Percentiles rank a stretch among this genome's conserved stretches.
Evolutionary conservation across 1,140 invertebrate genomes (phyloP).

Genomic region (Bombus vancouverensis): DNA sequence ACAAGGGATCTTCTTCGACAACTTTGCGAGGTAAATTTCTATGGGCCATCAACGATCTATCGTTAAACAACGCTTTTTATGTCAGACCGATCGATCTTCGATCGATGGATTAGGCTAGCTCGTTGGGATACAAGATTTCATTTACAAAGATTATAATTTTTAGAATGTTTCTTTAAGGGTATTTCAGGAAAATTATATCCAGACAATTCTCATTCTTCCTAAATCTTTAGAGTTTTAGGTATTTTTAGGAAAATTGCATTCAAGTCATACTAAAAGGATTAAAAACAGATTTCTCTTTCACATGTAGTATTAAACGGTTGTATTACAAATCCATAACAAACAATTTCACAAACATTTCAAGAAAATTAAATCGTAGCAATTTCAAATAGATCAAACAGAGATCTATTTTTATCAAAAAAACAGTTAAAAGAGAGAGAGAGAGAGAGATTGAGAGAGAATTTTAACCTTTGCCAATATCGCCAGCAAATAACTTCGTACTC

Average conservation of each 20-base stretch:
- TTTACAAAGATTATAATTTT: too few species aligned
- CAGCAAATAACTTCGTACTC: not conserved
- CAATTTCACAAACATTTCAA: not conserved
- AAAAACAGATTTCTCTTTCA: too few species aligned
- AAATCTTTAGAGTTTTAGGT: too few species aligned
- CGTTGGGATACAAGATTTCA: too few species aligned
- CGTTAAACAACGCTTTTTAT: not conserved
- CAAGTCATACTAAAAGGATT: too few species aligned
- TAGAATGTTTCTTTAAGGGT: too few species aligned
- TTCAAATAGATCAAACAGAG: not conserved
- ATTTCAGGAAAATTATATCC: too few species aligned
- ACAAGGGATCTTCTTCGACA: not conserved
- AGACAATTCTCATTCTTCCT: too few species aligned
- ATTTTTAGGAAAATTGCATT: too few species aligned
- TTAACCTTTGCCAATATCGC: too few species aligned
- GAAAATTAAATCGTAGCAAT: not conserved
- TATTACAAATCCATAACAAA: not conserved
- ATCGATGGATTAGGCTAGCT: not conserved
- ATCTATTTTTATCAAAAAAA: not conserved
- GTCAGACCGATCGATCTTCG: not conserved
- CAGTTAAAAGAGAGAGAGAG: not conserved
- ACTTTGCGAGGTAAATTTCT: slow-evolving; percentile 18
- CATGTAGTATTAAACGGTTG: too few species aligned
- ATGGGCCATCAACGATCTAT: not conserved
- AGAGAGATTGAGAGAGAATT: too few species aligned